A percentile compares a stretch with the other conserved stretches of the same genome.
phyloP scores from a whole-genome alignment of 2,797 vertebrate species.

The Uromys caudimaculatus region DNA sequence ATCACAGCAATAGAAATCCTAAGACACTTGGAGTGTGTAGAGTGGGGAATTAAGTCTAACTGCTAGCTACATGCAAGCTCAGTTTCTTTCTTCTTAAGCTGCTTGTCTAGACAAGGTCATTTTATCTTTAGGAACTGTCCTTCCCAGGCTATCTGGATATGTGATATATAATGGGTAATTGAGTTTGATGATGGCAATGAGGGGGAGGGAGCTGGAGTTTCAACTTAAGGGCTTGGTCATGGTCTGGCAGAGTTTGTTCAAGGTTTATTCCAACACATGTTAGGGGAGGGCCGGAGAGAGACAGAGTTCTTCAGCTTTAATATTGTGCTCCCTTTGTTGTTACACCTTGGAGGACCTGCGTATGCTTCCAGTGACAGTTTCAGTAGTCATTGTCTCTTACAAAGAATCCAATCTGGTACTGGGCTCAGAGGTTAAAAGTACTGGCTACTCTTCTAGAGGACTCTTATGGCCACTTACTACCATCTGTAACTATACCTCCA shows the following conservation, averaged over 20 bases:
- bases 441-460: background rate
- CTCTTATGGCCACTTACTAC: background rate
- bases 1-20: background rate
- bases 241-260: background rate
- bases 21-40: background rate
- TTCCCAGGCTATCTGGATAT: background rate
- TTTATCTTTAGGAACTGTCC: background rate
- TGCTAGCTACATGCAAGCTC: background rate
- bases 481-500: background rate
- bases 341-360: background rate
- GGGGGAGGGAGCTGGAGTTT: background rate
- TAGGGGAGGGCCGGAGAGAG: background rate
- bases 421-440: background rate
- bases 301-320: background rate
- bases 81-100: background rate
- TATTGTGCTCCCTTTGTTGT: background rate
- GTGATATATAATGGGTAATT: background rate
- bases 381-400: background rate
- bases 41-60: background rate
- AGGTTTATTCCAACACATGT: background rate
- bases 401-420: background rate
- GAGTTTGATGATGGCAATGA: background rate
- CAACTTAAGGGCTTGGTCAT: background rate
- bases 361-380: background rate
- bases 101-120: background rate